A percentile compares a stretch with the other conserved stretches of the same genome.
Evolutionary conservation across 2,888 invertebrate genomes (phyloP).

Genomic region (Schizotus pectinicornis): DNA sequence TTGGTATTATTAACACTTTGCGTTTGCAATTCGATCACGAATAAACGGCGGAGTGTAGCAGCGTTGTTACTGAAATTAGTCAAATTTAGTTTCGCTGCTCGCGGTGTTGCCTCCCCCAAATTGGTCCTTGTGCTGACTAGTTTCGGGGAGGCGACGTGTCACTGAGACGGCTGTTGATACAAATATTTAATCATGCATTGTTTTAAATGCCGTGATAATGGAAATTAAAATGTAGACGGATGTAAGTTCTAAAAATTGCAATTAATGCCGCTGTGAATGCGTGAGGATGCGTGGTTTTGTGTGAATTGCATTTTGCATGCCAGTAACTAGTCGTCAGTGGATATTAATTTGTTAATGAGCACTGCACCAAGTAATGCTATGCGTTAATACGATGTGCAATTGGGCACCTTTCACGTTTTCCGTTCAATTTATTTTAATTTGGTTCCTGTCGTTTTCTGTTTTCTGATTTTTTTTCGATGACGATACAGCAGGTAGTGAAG

Average conservation of each 20-base stretch:
- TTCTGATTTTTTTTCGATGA: constrained; percentile 14
- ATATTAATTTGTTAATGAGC: constrained; percentile 58
- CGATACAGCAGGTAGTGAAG: constrained; percentile 26
- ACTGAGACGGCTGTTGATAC: neutral
- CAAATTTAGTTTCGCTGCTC: neutral
- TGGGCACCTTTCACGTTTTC: constrained; percentile 54
- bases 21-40: constrained; percentile 18
- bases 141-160: neutral
- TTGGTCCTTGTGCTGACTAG: neutral
- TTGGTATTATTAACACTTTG: constrained; percentile 18
- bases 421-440: constrained; percentile 40
- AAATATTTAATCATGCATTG: constrained; percentile 24
- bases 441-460: constrained; percentile 34
- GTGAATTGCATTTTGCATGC: constrained; percentile 57
- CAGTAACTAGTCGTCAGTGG: constrained; percentile 56
- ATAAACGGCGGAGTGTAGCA: neutral
- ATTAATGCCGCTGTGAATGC: constrained; percentile 33
- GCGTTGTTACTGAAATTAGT: constrained; percentile 2
- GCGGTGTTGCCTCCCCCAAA: neutral
- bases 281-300: constrained; percentile 42
- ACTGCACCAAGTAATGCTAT: constrained; percentile 55
- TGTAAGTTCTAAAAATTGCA: constrained; percentile 41
- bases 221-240: constrained; percentile 33
- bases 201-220: constrained; percentile 29
- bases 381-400: constrained; percentile 40